phyloP scores from a whole-genome alignment of 1,140 invertebrate species.

The Euglossa dilemma region DNA sequence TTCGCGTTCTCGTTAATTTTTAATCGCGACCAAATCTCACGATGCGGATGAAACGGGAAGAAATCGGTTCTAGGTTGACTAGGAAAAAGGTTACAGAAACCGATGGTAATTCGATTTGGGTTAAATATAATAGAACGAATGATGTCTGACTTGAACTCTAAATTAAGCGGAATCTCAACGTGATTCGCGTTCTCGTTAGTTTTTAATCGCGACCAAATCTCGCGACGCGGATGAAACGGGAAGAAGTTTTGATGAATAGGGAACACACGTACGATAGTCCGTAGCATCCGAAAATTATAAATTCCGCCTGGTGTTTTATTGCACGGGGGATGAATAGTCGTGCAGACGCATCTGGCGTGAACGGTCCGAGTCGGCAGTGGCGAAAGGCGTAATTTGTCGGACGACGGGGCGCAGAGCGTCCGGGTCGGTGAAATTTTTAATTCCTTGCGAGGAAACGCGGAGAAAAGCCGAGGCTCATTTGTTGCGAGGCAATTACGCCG shows the following conservation, averaged over 20 bases:
- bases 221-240: too few relatives aligned
- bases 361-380: slow-evolving; percentile 20
- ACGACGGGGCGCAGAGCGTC: slow-evolving; percentile 11
- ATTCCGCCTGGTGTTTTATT: slow-evolving; percentile 12
- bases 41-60: too few relatives aligned
- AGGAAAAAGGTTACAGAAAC: too few relatives aligned
- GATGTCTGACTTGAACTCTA: too few relatives aligned
- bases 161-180: background rate
- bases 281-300: slow-evolving; percentile 1
- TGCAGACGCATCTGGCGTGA: slow-evolving; percentile 15
- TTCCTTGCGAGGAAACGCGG: slow-evolving; percentile 46
- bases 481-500: slow-evolving; percentile 54
- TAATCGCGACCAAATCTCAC: background rate
- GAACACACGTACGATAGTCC: background rate
- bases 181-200: too few relatives aligned
- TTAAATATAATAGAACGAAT: too few relatives aligned
- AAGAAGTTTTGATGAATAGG: background rate
- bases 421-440: slow-evolving; percentile 60
- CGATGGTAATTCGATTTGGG: too few relatives aligned
- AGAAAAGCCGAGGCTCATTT: slow-evolving; percentile 49
- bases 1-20: background rate
- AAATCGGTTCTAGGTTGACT: too few relatives aligned
- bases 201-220: background rate
- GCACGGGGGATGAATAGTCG: background rate
- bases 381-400: slow-evolving; percentile 53